Percentiles rank a stretch among this genome's conserved stretches.
phyloP scores from a whole-genome alignment of 2,113 vertebrate species.

The Lycocorax pyrrhopterus region DNA sequence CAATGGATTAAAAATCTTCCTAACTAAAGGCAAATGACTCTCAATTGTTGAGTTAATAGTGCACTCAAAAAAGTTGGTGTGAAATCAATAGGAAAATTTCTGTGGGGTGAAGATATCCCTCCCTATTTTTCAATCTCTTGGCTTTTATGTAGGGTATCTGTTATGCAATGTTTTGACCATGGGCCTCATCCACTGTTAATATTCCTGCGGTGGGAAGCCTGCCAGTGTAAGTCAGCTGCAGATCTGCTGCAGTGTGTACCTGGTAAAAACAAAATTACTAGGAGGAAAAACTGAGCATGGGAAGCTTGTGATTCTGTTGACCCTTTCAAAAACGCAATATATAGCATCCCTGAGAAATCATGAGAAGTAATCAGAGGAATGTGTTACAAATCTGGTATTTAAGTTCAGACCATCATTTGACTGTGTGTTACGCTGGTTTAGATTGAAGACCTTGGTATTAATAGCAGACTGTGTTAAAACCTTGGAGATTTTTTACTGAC shows the following conservation, averaged over 20 bases:
- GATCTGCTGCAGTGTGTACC: background rate
- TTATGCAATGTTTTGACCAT: background rate
- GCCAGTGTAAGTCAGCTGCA: background rate
- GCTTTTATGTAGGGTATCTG: background rate
- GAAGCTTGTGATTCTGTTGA: slow-evolving; percentile 26
- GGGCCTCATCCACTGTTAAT: background rate
- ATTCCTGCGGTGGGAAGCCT: background rate
- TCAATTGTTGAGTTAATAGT: background rate
- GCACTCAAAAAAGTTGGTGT: background rate
- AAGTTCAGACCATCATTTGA: background rate
- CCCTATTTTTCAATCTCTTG: background rate
- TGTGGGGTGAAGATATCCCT: background rate
- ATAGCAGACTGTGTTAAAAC: background rate
- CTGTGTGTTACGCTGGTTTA: background rate
- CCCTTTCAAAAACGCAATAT: slow-evolving; percentile 4
- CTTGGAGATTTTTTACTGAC: background rate
- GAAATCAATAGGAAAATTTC: background rate
- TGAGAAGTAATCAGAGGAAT: slow-evolving; percentile 17
- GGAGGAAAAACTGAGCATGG: background rate
- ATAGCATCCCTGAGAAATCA: background rate
- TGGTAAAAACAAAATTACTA: background rate
- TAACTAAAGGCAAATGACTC: background rate
- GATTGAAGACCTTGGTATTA: background rate
- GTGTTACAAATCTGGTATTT: slow-evolving; percentile 59
- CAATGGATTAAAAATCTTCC: background rate